Conservation (phyloP, 2,797 vertebrate genomes). For the Tarsius wallacei region DNA sequence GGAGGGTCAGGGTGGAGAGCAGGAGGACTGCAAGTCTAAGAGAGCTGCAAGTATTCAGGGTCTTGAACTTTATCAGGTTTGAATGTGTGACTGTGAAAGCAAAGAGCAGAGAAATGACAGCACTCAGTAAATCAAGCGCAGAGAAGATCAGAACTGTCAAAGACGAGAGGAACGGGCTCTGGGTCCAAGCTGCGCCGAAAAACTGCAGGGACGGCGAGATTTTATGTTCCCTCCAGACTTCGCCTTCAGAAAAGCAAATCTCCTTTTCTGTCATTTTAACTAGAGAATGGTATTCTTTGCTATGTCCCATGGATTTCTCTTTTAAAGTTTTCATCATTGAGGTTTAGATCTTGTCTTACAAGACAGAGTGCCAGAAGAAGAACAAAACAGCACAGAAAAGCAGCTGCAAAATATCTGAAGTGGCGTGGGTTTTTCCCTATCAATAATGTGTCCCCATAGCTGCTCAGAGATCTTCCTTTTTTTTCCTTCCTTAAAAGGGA, state of each 20-base stretch:
- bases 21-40: constrained; percentile 84
- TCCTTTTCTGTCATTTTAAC: constrained; percentile 42
- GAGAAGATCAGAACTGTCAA: constrained; percentile 83
- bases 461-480: constrained; percentile 22
- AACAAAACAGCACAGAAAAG: neutral
- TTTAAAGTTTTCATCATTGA: constrained; percentile 22
- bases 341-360: constrained; percentile 57
- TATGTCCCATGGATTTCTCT: constrained; percentile 4
- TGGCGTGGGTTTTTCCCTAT: neutral
- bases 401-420: neutral
- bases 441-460: neutral
- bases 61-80: constrained; percentile 90
- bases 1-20: constrained; percentile 50
- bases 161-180: constrained; percentile 74
- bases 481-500: neutral
- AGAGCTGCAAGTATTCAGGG: constrained; percentile 86
- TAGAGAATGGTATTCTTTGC: constrained; percentile 54
- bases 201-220: neutral
- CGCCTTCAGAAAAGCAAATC: constrained; percentile 65
- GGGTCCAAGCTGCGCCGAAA: neutral
- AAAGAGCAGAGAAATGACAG: constrained; percentile 87
- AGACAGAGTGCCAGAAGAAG: neutral
- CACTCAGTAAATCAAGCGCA: constrained; percentile 87
- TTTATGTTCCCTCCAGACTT: constrained; percentile 40
- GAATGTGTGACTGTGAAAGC: constrained; percentile 89